Conservation (phyloP, 2,888 invertebrate genomes). For the Subacronicta megacephala region DNA sequence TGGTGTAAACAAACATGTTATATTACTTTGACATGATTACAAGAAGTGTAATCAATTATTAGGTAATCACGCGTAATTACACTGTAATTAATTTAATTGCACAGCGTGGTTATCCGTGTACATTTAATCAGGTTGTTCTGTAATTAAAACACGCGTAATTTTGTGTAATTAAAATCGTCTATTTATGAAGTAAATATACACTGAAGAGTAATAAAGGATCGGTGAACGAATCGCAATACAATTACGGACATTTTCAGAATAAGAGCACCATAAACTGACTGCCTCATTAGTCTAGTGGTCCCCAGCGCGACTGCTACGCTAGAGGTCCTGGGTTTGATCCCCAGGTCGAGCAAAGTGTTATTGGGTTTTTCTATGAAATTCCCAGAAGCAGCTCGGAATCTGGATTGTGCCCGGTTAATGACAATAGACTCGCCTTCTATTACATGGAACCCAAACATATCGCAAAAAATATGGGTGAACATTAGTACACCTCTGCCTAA, state of each 20-base stretch:
- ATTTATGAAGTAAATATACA: too few species aligned
- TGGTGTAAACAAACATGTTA: slow-evolving; percentile 16
- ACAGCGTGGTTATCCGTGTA: background rate
- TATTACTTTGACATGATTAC: slow-evolving; percentile 11
- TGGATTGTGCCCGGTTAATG: too few species aligned
- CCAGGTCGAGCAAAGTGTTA: too few species aligned
- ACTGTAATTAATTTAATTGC: slow-evolving; percentile 20
- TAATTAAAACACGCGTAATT: slow-evolving; percentile 1
- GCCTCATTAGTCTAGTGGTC: too few species aligned
- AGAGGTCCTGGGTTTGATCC: too few species aligned
- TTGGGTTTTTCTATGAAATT: too few species aligned
- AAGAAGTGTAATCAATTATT: slow-evolving; percentile 10
- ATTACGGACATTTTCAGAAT: background rate
- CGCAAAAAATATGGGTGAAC: too few species aligned
- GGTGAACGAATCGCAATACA: background rate
- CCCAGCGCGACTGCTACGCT: too few species aligned
- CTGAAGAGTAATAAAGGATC: background rate
- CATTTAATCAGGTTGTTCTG: slow-evolving; percentile 6
- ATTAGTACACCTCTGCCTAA: too few species aligned
- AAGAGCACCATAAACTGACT: background rate
- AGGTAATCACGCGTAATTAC: slow-evolving; percentile 7
- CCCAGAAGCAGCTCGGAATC: too few species aligned
- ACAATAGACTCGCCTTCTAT: too few species aligned
- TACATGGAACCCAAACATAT: too few species aligned
- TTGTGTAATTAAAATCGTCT: background rate